Evolutionary conservation across 2,888 invertebrate species (phyloP).

Genomic region (Thymelicus sylvestris): DNA sequence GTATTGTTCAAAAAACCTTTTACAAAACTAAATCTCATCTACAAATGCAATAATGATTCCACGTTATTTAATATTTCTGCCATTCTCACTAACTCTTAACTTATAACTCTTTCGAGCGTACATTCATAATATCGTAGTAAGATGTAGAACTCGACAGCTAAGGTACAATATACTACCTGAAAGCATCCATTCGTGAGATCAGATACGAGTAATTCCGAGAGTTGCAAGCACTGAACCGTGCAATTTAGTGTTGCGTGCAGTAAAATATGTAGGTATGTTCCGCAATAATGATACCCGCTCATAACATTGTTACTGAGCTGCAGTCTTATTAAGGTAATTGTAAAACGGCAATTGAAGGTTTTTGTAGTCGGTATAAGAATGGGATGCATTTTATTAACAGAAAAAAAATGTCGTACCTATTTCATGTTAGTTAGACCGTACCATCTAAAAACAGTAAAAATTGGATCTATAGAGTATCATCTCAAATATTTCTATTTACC

Average conservation of each 20-base stretch:
- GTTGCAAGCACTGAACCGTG: conserved; percentile 22
- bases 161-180: conserved; percentile 2
- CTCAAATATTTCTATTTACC: too few relatives aligned
- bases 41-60: neutral
- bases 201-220: conserved; percentile 23
- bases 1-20: too few relatives aligned
- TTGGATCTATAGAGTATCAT: too few relatives aligned
- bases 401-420: too few relatives aligned
- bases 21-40: too few relatives aligned
- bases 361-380: too few relatives aligned
- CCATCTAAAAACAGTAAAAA: too few relatives aligned
- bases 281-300: neutral
- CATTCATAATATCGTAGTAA: neutral
- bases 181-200: conserved; percentile 28
- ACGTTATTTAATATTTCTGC: neutral
- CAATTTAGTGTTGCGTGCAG: conserved; percentile 9
- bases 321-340: too few relatives aligned
- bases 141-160: neutral
- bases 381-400: too few relatives aligned
- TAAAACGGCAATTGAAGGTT: too few relatives aligned
- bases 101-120: neutral
- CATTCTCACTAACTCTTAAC: too few relatives aligned
- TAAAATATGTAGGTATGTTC: neutral
- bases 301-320: neutral
- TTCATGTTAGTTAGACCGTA: too few relatives aligned